These are phyloP conservation scores for Hystrix brachyura DNA, from an alignment of 2,113 vertebrate genomes.

Conservation along the genomic window DNA sequence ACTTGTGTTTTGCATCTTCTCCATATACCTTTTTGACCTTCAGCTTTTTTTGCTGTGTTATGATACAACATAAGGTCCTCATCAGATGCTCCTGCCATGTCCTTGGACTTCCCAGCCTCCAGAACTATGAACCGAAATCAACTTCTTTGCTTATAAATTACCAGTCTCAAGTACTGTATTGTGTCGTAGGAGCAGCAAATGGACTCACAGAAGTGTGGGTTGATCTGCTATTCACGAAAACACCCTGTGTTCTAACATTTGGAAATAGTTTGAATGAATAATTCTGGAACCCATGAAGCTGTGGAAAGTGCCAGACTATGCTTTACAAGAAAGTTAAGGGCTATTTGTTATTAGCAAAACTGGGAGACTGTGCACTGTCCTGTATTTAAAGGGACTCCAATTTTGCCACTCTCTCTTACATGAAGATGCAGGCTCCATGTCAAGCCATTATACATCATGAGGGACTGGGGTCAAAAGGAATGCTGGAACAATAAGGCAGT, in stretches of 20 bases:
- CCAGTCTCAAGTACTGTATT: background rate
- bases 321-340: background rate
- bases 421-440: background rate
- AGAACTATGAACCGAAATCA: background rate
- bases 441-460: background rate
- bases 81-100: too few species aligned
- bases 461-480: background rate
- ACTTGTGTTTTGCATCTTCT: background rate
- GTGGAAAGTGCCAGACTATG: background rate
- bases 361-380: background rate
- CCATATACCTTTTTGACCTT: background rate
- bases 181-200: background rate
- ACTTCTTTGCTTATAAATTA: background rate
- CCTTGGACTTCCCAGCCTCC: background rate
- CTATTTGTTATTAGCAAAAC: background rate
- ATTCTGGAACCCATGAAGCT: background rate
- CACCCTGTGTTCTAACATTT: background rate
- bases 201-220: background rate
- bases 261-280: background rate
- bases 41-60: background rate
- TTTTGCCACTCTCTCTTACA: background rate
- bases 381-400: background rate
- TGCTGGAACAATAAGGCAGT: background rate
- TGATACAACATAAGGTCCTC: background rate
- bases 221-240: background rate